Base-by-base conservation (phyloP, 2,113 vertebrate genomes). In the Sinocyclocheilus rhinocerous region DNA sequence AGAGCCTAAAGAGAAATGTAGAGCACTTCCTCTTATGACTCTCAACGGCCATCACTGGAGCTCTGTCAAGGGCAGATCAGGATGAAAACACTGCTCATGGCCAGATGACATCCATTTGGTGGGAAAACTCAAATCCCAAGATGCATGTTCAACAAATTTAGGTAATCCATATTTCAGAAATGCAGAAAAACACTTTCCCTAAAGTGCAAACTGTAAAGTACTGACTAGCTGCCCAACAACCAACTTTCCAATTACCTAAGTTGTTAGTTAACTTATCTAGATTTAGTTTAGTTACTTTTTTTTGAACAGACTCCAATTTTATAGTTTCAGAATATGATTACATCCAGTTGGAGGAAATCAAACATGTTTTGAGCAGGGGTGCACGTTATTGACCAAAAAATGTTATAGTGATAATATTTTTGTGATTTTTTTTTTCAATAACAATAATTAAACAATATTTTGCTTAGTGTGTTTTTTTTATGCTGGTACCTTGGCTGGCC, bases 1-100 rank as follows among this genome's bases (percentile, higher is more conserved):
- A 80, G 61, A 76, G 63, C 52, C 26, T 22, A 22, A 84, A n/a
- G 7, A 63, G 36, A 76, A 79, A 52, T 36, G 36, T 33, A n/a
- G 52, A 61, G 70, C 52, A 85, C 55, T 76, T 85, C 59, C 39
- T 88, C 48, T 20, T 16, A 59, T 77, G 72, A 73, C 50, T 61
- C 84, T 65, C 79, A 11, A 15, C 39, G 20, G 70, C 59, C 24
- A 50, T 85, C 33, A 70, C 73, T 80, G 42, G 39, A 84, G 22
- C 59, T 83, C 87, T 77, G 84, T 39, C 83, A 55, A 86, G 45
- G 73, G 42, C 76, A 81, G 87, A 70, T 85, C 84, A 67, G n/a
- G 69, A 84, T 86, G 76, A 57, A 18, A 88, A 24, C 61, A 76
- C 73, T 75, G 65, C 18, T 84, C 69, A 39, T 29, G 22, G 12